Evolutionary conservation across 2,113 vertebrate species (phyloP).

Genomic region (Gymnogyps californianus): DNA sequence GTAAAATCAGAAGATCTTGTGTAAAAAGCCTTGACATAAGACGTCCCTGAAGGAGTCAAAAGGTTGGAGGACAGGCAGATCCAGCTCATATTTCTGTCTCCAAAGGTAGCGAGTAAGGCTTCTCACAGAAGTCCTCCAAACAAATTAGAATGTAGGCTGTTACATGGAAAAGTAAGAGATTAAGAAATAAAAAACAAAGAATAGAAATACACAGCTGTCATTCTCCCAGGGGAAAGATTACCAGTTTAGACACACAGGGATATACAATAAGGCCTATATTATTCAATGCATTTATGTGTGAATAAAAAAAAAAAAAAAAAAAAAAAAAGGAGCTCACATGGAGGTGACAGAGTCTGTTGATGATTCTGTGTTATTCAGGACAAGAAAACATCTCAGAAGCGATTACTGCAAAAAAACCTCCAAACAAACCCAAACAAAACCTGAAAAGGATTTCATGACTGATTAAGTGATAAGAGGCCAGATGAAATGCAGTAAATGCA

Average conservation of each 20-base stretch:
- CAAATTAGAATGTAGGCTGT: not conserved
- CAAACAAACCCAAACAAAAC: not conserved
- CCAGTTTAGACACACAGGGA: not conserved
- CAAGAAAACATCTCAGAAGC: not conserved
- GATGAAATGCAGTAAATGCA: not conserved
- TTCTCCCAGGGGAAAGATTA: not conserved
- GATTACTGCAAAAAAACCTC: not conserved
- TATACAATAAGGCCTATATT: not conserved
- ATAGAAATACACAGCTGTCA: not conserved
- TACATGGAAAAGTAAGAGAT: not conserved
- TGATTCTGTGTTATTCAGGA: not conserved
- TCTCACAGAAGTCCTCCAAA: not conserved
- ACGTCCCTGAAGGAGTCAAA: not conserved
- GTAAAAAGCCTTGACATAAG: not conserved
- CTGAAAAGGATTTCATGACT: not conserved
- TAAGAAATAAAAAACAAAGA: not conserved
- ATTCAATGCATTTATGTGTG: not conserved
- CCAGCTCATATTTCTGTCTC: not conserved
- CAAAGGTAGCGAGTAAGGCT: not conserved
- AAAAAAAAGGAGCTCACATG: fast-evolving
- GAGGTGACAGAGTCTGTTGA: not conserved
- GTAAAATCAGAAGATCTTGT: not conserved
- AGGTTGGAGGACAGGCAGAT: not conserved
- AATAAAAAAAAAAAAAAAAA: not conserved
- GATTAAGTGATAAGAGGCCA: not conserved